Conservation (phyloP, 2,888 invertebrate genomes). For the Dryadula phaetusa region DNA sequence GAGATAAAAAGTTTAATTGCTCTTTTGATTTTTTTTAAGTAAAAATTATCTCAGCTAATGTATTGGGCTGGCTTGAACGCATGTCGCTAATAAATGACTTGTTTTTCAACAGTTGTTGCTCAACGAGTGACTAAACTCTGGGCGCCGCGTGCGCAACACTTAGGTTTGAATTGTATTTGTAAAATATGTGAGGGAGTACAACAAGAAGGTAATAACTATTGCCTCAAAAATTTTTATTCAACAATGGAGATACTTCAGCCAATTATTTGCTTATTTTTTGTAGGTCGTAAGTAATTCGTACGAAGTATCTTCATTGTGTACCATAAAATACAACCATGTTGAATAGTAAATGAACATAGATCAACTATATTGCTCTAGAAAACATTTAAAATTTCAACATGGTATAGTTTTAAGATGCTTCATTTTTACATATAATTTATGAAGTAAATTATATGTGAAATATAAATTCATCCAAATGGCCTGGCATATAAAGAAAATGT, state of each 20-base stretch:
- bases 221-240: conserved; percentile 75
- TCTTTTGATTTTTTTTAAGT: conserved; percentile 2
- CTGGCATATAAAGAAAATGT: conserved; percentile 58
- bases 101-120: conserved; percentile 84
- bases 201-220: conserved; percentile 80
- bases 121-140: conserved; percentile 83
- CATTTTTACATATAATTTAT: conserved; percentile 70
- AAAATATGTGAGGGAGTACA: conserved; percentile 81
- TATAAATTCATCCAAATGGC: conserved; percentile 56
- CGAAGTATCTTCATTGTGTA: conserved; percentile 68
- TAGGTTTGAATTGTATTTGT: conserved; percentile 84
- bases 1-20: conserved; percentile 53
- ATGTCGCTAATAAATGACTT: conserved; percentile 84
- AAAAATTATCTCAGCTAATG: conserved; percentile 65
- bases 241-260: conserved; percentile 66
- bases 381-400: conserved; percentile 57
- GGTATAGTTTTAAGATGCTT: conserved; percentile 56
- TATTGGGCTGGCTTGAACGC: conserved; percentile 79
- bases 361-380: conserved; percentile 20
- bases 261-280: conserved; percentile 14
- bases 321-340: conserved; percentile 63
- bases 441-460: conserved; percentile 63
- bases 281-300: conserved; percentile 30
- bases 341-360: conserved; percentile 48
- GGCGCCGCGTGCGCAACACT: conserved; percentile 83